Base-by-base conservation (phyloP, 2,888 invertebrate species). In the Tachina fera region DNA sequence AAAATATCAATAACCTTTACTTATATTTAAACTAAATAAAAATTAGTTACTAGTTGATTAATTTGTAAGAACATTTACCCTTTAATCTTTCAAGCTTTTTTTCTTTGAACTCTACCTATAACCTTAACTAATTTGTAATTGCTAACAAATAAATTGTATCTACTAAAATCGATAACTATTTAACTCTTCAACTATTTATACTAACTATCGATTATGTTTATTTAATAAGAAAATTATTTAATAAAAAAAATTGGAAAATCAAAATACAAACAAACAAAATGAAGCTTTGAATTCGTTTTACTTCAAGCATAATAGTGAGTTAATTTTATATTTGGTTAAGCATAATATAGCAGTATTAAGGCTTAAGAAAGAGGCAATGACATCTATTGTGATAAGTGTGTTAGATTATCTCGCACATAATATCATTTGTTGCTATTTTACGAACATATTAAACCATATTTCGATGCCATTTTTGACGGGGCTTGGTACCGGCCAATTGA, bases 181-280 rank as follows among this genome's bases (percentile, higher is more conserved):
- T 19, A 49, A 45, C 65, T 82, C 82, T 78, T 70, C 60, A 47
- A 71, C 71, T 77, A 76, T 65, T 58, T 83, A 76, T 31, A 31
- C 31, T 31, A 68, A 61, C 67, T 83, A 76, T 79, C 60, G 67
- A 86, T 83, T 86, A 75, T 76, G 71, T 86, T 83, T 67, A 71
- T 75, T 51, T 70, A 58, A 45, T 49, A 85, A 75, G 31, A 61
- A 67, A 70, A 47, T 56, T 51, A 53, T 53, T 70, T 56, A 76
- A 74, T 68, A 74, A 77, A 84, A 41, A 65, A 65, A 58, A 16
- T 45, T 16, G 51, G 0, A 75, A 83, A 45, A 39, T 8, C 4
- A 14, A 47, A 47, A 8, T n/a, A 9, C n/a, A 19, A 16, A 8
- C n/a, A 53, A n/a, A 19, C 9, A 11, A 53, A 31, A 6, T 31